A percentile compares a stretch with the other conserved stretches of the same genome.
phyloP scores from a whole-genome alignment of 2,113 vertebrate genomes.

The Silurus meridionalis region DNA sequence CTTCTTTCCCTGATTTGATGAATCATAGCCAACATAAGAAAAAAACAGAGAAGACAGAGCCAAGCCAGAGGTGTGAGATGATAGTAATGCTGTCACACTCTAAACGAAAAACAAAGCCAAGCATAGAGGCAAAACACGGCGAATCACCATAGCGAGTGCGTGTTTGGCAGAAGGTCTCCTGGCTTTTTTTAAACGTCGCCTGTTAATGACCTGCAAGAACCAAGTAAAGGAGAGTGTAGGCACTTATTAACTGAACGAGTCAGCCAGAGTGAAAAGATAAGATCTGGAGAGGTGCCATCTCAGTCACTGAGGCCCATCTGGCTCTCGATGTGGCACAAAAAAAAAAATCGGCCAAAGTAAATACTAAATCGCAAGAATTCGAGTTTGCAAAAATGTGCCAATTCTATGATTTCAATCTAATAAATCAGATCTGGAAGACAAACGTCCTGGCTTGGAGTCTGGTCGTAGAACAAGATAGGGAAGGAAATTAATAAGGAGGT shows the following conservation, averaged over 20 bases:
- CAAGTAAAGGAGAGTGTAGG: background rate
- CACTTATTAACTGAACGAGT: background rate
- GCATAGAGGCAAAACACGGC: background rate
- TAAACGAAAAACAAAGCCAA: background rate
- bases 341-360: background rate
- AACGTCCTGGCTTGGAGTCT: background rate
- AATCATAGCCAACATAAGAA: background rate
- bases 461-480: background rate
- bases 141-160: background rate
- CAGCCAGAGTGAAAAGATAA: background rate
- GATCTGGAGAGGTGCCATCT: background rate
- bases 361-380: background rate
- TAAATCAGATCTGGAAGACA: background rate
- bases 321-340: background rate
- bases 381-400: background rate
- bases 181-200: background rate
- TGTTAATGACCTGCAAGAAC: background rate
- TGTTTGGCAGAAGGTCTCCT: background rate
- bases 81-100: background rate
- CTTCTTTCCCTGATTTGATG: background rate
- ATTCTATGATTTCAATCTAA: background rate
- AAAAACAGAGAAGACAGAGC: background rate
- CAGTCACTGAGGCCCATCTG: background rate
- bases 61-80: slow-evolving; percentile 4
- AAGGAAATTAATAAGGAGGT: slow-evolving; percentile 33